phyloP scores from a whole-genome alignment of 2,797 vertebrate genomes.

The Xiphophorus birchmanni region DNA sequence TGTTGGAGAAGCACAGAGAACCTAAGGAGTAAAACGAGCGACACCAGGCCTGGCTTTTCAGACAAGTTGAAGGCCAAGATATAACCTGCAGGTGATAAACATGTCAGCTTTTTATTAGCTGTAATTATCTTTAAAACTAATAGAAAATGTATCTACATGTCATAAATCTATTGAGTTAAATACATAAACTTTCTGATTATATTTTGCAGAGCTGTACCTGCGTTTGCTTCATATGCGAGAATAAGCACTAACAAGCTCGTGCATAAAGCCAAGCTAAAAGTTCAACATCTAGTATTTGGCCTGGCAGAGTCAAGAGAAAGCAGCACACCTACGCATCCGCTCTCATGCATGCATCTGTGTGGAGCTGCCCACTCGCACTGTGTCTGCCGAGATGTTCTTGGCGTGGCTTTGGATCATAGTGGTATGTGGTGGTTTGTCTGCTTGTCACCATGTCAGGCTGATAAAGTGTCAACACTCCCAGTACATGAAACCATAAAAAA shows the following conservation, averaged over 20 bases:
- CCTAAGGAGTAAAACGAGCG: background rate
- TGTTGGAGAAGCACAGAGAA: background rate
- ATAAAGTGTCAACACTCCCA: background rate
- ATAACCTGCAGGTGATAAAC: background rate
- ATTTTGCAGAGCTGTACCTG: background rate
- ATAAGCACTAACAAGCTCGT: no score
- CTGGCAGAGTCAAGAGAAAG: constrained; percentile 13
- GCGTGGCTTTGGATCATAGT: background rate
- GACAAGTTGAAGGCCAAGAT: background rate
- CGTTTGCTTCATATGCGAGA: background rate
- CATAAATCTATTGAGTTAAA: background rate
- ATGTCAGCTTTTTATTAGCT: background rate
- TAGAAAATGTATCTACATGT: background rate
- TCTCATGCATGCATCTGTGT: constrained; percentile 1
- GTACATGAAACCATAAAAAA: background rate
- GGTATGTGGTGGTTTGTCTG: background rate
- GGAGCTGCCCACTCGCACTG: constrained; percentile 28
- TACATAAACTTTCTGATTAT: background rate
- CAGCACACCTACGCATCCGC: constrained; percentile 38
- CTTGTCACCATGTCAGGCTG: background rate
- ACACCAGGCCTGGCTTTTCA: background rate
- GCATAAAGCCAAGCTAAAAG: background rate
- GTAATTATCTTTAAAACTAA: background rate
- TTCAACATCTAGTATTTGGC: constrained; percentile 15
- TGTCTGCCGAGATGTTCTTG: constrained; percentile 9